These are phyloP conservation scores for Furcifer pardalis DNA, from an alignment of 2,797 vertebrate species.

Conservation along the genomic window DNA sequence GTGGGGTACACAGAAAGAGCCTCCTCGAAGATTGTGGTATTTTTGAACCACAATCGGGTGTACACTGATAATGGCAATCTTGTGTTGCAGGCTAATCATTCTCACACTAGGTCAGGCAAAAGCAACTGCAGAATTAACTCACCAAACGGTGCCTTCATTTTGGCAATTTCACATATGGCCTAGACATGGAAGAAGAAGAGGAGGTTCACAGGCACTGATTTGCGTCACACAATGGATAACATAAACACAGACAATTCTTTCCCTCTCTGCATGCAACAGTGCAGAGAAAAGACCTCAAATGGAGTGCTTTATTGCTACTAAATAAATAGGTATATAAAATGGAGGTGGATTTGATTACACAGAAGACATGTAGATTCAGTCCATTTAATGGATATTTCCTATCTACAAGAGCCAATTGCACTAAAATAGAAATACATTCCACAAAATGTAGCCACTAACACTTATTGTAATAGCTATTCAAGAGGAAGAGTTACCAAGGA, in stretches of 20 bases:
- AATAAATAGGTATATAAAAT: not conserved
- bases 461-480: conserved; percentile 43
- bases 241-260: not conserved
- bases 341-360: not conserved
- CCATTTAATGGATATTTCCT: not conserved
- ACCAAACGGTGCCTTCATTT: no score
- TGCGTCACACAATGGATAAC: not conserved
- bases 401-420: conserved; percentile 15
- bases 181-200: no score
- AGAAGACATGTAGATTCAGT: not conserved
- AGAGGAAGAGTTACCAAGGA: conserved; percentile 63
- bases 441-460: conserved; percentile 31
- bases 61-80: no score
- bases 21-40: no score
- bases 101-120: no score
- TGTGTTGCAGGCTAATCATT: no score
- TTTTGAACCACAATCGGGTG: no score
- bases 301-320: not conserved
- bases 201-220: not conserved
- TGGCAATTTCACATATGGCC: no score
- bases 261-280: not conserved
- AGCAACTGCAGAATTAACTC: no score
- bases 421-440: conserved; percentile 29
- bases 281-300: not conserved
- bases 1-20: no score